Percentiles rank a stretch among this genome's conserved stretches.
These are phyloP conservation scores for Harpalus rubripes DNA, from an alignment of 2,888 invertebrate genomes.

Conservation along the genomic window DNA sequence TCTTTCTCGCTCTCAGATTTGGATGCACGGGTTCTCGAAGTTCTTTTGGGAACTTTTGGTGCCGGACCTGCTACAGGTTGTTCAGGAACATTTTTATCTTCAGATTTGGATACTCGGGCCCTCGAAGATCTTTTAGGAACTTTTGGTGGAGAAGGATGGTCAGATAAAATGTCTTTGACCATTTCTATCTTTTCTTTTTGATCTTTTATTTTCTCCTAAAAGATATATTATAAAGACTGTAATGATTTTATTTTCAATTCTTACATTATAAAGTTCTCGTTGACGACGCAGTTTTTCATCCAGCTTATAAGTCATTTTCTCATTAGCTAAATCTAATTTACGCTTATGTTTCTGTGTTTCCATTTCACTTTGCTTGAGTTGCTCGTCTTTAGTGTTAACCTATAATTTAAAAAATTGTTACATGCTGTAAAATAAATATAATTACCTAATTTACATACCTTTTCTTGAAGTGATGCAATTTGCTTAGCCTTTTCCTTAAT, in stretches of 20 bases:
- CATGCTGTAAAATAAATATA: slow-evolving; percentile 75
- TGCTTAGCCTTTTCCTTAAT: slow-evolving; percentile 47
- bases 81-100: slow-evolving; percentile 69
- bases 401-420: slow-evolving; percentile 76
- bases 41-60: background rate
- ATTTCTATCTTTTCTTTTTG: slow-evolving; percentile 82
- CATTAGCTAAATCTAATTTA: slow-evolving; percentile 85
- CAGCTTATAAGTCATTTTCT: slow-evolving; percentile 86
- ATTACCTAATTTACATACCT: background rate
- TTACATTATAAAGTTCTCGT: slow-evolving; percentile 79
- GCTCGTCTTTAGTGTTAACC: slow-evolving; percentile 82
- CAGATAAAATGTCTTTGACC: slow-evolving; percentile 81
- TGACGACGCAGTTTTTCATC: slow-evolving; percentile 82
- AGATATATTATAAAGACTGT: background rate
- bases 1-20: slow-evolving; percentile 69
- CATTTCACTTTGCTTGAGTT: slow-evolving; percentile 82
- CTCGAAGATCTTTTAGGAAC: slow-evolving; percentile 19
- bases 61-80: background rate
- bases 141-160: slow-evolving; percentile 70
- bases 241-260: slow-evolving; percentile 50
- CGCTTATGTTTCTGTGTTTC: slow-evolving; percentile 85
- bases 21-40: slow-evolving; percentile 54
- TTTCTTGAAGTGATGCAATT: slow-evolving; percentile 47
- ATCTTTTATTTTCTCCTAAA: slow-evolving; percentile 79
- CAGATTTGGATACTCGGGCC: slow-evolving; percentile 56